Evolutionary conservation across 2,113 vertebrate species (phyloP).

Genomic region (Rostratula benghalensis): DNA sequence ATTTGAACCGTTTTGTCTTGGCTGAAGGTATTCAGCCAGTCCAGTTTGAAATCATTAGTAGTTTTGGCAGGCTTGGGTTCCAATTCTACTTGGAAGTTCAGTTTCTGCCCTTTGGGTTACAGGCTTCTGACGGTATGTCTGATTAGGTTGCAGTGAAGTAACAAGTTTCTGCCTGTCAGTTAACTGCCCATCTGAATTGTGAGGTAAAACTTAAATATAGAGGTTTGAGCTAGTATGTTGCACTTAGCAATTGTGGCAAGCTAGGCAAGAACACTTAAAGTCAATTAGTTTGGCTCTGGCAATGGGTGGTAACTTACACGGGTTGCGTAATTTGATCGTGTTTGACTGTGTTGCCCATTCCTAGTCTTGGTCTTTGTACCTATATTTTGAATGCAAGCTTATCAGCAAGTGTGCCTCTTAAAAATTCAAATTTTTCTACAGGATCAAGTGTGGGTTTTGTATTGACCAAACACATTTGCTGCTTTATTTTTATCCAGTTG

Average conservation of each 20-base stretch:
- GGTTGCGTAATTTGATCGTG: background rate
- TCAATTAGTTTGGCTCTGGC: background rate
- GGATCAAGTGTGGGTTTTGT: background rate
- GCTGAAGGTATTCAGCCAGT: background rate
- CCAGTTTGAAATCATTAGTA: background rate
- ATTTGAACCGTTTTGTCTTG: background rate
- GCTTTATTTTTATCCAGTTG: background rate
- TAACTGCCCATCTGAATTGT: background rate
- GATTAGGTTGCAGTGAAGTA: background rate
- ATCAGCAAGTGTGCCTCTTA: background rate
- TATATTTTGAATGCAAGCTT: background rate
- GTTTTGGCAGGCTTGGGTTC: background rate
- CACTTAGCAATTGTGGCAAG: background rate
- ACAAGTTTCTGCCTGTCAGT: background rate
- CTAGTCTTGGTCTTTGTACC: background rate
- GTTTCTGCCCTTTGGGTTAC: background rate
- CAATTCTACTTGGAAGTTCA: background rate
- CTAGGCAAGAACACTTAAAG: background rate
- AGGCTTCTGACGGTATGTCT: background rate
- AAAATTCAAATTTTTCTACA: background rate
- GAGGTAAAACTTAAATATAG: background rate
- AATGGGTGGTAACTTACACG: background rate
- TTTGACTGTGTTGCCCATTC: background rate
- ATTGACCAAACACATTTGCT: background rate
- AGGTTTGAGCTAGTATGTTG: background rate